A percentile compares a stretch with the other conserved stretches of the same genome.
Evolutionary conservation across 2,888 invertebrate genomes (phyloP).

Genomic region (Dichetophora obliterata): DNA sequence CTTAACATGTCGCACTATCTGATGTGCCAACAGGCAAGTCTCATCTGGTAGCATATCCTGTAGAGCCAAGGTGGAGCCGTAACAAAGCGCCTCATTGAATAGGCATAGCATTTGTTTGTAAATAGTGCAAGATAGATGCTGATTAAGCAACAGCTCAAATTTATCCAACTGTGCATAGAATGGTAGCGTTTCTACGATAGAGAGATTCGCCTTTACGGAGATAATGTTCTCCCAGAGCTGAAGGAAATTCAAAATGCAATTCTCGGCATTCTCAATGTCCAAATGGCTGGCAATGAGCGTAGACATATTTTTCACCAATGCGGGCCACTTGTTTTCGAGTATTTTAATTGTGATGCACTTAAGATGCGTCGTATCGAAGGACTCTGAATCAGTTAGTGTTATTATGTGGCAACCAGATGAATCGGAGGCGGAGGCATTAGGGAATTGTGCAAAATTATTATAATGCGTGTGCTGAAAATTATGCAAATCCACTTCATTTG

Average conservation of each 20-base stretch:
- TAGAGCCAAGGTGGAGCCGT: slow-evolving; percentile 89
- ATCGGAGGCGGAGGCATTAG: slow-evolving; percentile 11
- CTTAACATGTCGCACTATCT: slow-evolving; percentile 87
- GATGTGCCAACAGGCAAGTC: slow-evolving; percentile 87
- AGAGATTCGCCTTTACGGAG: slow-evolving; percentile 90
- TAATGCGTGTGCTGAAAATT: slow-evolving; percentile 22
- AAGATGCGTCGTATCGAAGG: slow-evolving; percentile 86
- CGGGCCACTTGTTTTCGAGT: slow-evolving; percentile 87
- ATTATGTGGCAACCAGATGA: slow-evolving; percentile 63
- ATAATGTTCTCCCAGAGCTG: slow-evolving; percentile 91
- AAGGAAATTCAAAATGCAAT: slow-evolving; percentile 84
- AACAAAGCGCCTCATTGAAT: slow-evolving; percentile 91
- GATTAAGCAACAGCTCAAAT: slow-evolving; percentile 80
- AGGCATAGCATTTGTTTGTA: slow-evolving; percentile 88
- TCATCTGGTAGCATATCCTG: slow-evolving; percentile 91
- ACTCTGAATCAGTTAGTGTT: slow-evolving; percentile 81
- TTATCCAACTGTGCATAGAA: slow-evolving; percentile 88
- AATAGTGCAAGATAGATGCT: slow-evolving; percentile 82
- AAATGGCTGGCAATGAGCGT: slow-evolving; percentile 61
- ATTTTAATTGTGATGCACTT: slow-evolving; percentile 89
- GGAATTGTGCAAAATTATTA: slow-evolving; percentile 16
- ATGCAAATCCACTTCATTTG: neutral
- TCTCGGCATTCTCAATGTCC: slow-evolving; percentile 72
- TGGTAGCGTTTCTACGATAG: slow-evolving; percentile 88
- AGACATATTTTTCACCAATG: slow-evolving; percentile 79